These are phyloP conservation scores for Druceiella hillmani DNA, from an alignment of 2,888 invertebrate species.

Conservation along the genomic window DNA sequence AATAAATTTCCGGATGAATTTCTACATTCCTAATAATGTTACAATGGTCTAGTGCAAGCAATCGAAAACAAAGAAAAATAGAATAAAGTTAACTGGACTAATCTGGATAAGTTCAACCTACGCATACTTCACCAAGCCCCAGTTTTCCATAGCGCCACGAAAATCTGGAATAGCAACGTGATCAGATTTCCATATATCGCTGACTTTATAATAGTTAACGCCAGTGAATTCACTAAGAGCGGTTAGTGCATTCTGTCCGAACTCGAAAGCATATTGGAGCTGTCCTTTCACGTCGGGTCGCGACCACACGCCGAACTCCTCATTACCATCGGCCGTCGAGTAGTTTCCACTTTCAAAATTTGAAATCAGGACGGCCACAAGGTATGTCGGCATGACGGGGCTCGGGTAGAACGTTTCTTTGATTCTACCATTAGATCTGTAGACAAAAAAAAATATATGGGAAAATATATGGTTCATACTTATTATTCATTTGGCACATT, in stretches of 20 bases:
- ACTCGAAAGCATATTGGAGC: slow-evolving; percentile 58
- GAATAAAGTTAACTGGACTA: too few relatives aligned
- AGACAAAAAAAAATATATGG: too few relatives aligned
- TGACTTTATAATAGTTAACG: slow-evolving; percentile 44
- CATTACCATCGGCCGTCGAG: slow-evolving; percentile 27
- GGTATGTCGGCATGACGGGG: slow-evolving; percentile 73
- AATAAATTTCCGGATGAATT: too few relatives aligned
- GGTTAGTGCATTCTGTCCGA: slow-evolving; percentile 49
- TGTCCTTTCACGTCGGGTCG: slow-evolving; percentile 63
- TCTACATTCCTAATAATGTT: too few relatives aligned
- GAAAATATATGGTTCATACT: too few relatives aligned
- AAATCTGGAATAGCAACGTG: slow-evolving; percentile 85
- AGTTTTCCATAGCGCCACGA: slow-evolving; percentile 87
- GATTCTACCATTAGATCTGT: slow-evolving; percentile 56
- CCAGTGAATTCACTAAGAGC: slow-evolving; percentile 54
- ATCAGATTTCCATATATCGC: slow-evolving; percentile 67
- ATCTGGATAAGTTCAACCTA: too few relatives aligned
- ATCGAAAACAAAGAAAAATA: too few relatives aligned
- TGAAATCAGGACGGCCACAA: slow-evolving; percentile 78
- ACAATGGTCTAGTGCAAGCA: too few relatives aligned
- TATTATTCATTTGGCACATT: too few relatives aligned
- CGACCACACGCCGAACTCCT: slow-evolving; percentile 58
- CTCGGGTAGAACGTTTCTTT: slow-evolving; percentile 54
- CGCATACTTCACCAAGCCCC: slow-evolving; percentile 83
- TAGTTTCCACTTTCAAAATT: slow-evolving; percentile 51